These are phyloP conservation scores for Gonioctena quinquepunctata DNA, from an alignment of 1,140 invertebrate genomes.

Conservation along the genomic window DNA sequence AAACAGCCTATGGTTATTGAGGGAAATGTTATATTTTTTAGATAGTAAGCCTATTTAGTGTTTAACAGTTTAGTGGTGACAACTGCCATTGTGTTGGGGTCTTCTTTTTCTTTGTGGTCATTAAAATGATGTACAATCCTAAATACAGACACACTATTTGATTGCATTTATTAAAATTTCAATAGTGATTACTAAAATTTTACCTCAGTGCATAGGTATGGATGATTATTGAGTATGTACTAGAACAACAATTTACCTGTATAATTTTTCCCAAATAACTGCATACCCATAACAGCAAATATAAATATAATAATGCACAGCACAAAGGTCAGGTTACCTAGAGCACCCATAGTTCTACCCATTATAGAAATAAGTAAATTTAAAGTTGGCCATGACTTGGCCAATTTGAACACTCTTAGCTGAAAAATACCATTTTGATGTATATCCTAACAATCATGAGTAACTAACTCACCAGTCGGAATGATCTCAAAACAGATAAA, in stretches of 20 bases:
- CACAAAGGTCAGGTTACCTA: conserved; percentile 97
- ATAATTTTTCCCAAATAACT: conserved; percentile 94
- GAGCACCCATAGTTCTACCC: conserved; percentile 95
- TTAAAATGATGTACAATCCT: too few species aligned
- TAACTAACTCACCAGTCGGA: conserved; percentile 87
- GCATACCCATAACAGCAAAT: conserved; percentile 98
- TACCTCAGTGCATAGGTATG: too few species aligned
- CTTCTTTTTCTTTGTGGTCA: too few species aligned
- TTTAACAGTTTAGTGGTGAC: too few species aligned
- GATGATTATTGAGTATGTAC: too few species aligned
- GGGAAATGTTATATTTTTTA: too few species aligned
- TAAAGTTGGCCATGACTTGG: conserved; percentile 98
- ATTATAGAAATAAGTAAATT: conserved; percentile 98
- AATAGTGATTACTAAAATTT: too few species aligned
- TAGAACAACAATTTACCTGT: conserved; percentile 77
- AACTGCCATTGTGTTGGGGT: too few species aligned
- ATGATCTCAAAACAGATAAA: conserved; percentile 94
- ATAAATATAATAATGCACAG: conserved; percentile 99
- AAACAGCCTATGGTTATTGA: too few species aligned
- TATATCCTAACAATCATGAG: background rate
- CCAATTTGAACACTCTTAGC: conserved; percentile 98
- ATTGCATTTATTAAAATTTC: too few species aligned
- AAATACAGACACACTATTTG: too few species aligned
- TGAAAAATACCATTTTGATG: conserved; percentile 57
- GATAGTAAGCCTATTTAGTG: too few species aligned